Evolutionary conservation across 2,797 vertebrate species (phyloP), one percentile per base, ranked within the genome.

Genomic region (Periophthalmus magnuspinnatus): DNA sequence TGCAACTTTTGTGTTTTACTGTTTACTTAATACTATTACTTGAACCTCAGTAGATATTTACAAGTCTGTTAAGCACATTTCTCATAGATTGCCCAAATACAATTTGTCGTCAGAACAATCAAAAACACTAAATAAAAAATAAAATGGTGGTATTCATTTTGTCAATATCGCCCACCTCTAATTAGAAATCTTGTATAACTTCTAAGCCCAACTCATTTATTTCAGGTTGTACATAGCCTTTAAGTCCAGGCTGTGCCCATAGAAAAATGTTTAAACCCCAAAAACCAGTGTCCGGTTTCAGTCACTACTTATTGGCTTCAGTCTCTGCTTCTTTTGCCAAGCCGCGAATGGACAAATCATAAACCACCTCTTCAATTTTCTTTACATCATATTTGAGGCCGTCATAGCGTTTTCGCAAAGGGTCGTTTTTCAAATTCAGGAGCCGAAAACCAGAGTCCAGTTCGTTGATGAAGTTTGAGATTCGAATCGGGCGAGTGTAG

Each of bases 361-460:
- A 99, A 69, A 99, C 97, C 82, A 99, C 97, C 79, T 99, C 97
- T 88, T 99, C 98, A 0, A 99, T 98, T 83, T 99, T 99, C 93
- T 99, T 99, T 86, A 99, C 97, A 0, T 99, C 98, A 0, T 99
- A 99, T 78, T 99, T 99, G 59, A 99, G 94, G 82, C 98, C 98
- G 0, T 99, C 98, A 0, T 99, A 99, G 34, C 98, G 97, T 77
- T 99, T 99, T 75, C 98, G 90, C 80, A 99, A 91, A 1, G 97
- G 97, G 90, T 99, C 98, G 0, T 99, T 99, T 87, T 99, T 99
- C 85, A 99, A 89, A 90, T 98, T 99, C 78, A 99, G 96, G 67
- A 99, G 94, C 0, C 97, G 96, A 87, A 99, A 99, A 52, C 98
- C 98, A 0, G 97, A 98, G 90, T 99, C 97, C 89, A 99, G 91